These are phyloP conservation scores for Pempheris klunzingeri DNA, from an alignment of 2,797 vertebrate genomes.

Conservation along the genomic window DNA sequence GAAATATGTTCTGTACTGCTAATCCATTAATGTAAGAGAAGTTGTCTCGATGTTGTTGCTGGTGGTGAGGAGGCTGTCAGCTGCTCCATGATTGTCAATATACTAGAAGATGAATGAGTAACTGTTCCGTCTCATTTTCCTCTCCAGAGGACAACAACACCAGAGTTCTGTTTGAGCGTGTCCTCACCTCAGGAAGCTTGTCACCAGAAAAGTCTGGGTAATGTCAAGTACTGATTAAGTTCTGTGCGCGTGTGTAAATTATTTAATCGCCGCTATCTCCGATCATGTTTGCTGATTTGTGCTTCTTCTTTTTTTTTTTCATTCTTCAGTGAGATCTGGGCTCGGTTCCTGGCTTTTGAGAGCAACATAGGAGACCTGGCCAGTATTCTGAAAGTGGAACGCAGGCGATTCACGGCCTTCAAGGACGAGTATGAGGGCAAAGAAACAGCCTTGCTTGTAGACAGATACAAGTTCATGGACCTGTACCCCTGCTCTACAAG, in stretches of 20 bases:
- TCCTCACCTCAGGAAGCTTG: constrained; percentile 98
- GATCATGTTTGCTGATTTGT: not conserved
- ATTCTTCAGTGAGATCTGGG: constrained; percentile 94
- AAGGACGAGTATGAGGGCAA: constrained; percentile 99
- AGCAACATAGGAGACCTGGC: constrained; percentile 99
- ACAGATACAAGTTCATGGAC: constrained; percentile 99
- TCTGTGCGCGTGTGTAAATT: not conserved
- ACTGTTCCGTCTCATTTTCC: not conserved
- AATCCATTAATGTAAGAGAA: not conserved
- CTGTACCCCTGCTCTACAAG: constrained; percentile 96
- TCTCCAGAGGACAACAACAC: constrained; percentile 98
- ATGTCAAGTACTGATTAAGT: constrained; percentile 25
- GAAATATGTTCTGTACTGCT: not conserved
- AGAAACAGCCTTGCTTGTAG: constrained; percentile 96
- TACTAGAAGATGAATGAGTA: not conserved
- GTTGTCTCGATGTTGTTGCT: not conserved
- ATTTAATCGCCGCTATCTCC: accelerated
- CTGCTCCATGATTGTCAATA: not conserved
- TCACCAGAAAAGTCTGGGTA: constrained; percentile 99
- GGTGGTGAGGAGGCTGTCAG: not conserved
- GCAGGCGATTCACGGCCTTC: constrained; percentile 95
- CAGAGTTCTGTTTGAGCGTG: constrained; percentile 98
- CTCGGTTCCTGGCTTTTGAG: constrained; percentile 97
- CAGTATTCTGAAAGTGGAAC: constrained; percentile 98
- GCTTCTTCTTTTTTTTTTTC: constrained; percentile 32